Conservation (phyloP, 2,888 invertebrate genomes). For the Pyrgus malvae region DNA sequence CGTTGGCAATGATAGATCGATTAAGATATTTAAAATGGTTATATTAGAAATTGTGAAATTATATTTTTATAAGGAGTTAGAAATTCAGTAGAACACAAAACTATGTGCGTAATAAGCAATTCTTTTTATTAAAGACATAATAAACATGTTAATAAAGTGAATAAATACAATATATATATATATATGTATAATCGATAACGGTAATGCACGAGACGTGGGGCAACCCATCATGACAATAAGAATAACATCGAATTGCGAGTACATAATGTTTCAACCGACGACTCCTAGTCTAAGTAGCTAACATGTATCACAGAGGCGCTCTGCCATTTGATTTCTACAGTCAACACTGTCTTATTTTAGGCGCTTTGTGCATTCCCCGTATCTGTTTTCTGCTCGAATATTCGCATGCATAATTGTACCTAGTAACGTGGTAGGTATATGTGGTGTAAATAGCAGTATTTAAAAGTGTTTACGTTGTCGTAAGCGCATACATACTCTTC, state of each 20-base stretch:
- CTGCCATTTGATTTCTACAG: conserved; percentile 51
- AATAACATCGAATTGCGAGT: conserved; percentile 53
- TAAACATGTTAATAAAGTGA: conserved; percentile 81
- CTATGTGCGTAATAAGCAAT: conserved; percentile 61
- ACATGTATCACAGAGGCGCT: conserved; percentile 74
- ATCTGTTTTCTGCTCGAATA: background rate
- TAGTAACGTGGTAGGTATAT: no score
- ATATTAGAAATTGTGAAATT: background rate
- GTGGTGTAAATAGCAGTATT: no score
- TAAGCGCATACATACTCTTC: no score
- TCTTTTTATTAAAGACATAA: conserved; percentile 80
- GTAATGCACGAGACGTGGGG: conserved; percentile 60
- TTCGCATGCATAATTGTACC: background rate
- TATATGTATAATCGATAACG: conserved; percentile 63
- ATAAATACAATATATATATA: conserved; percentile 74
- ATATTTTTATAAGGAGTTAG: background rate
- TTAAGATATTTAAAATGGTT: background rate
- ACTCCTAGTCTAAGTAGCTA: conserved; percentile 63
- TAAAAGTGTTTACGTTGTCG: no score
- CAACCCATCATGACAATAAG: conserved; percentile 52
- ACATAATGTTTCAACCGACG: conserved; percentile 52
- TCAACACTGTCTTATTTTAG: conserved; percentile 39
- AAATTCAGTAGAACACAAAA: conserved; percentile 27
- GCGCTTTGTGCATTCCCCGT: conserved; percentile 22
- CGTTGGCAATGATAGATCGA: no score